A percentile compares a stretch with the other conserved stretches of the same genome.
Evolutionary conservation across 1,140 invertebrate genomes (phyloP).

Genomic region (Drosophila nigromelanica): DNA sequence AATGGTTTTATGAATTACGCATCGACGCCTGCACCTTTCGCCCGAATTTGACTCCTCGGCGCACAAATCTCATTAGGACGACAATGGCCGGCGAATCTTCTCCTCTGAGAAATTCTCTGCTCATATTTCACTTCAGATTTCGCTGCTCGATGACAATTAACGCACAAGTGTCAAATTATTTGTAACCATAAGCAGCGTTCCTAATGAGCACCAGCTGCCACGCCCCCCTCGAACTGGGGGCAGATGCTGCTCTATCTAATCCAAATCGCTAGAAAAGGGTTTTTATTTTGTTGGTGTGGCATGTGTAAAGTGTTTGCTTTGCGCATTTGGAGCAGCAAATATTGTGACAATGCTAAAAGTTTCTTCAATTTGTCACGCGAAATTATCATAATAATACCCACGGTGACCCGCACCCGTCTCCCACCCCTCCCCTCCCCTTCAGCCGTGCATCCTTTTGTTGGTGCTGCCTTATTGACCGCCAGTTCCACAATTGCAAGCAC

Average conservation of each 20-base stretch:
- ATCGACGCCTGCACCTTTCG: slow-evolving; percentile 72
- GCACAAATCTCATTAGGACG: slow-evolving; percentile 71
- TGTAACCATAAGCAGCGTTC: slow-evolving; percentile 48
- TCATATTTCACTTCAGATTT: slow-evolving; percentile 24
- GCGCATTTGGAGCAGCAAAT: slow-evolving; percentile 77
- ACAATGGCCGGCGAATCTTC: slow-evolving; percentile 20
- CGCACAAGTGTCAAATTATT: slow-evolving; percentile 73
- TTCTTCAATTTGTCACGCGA: slow-evolving; percentile 60
- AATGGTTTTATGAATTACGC: slow-evolving; percentile 80
- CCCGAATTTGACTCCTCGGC: slow-evolving; percentile 55
- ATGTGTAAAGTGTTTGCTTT: slow-evolving; percentile 76
- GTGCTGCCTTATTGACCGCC: slow-evolving; percentile 64
- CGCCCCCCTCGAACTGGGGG: neutral
- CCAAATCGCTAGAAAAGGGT: slow-evolving; percentile 42
- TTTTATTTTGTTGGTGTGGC: slow-evolving; percentile 26
- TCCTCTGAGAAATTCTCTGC: neutral
- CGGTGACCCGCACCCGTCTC: neutral
- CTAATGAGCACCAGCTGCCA: slow-evolving; percentile 47
- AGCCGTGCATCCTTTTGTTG: neutral
- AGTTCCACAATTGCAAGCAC: slow-evolving; percentile 56
- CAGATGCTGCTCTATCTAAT: slow-evolving; percentile 4
- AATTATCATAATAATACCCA: slow-evolving; percentile 74
- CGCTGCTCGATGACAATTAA: slow-evolving; percentile 65
- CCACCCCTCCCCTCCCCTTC: neutral
- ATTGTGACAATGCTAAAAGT: slow-evolving; percentile 65